A percentile compares a stretch with the other conserved stretches of the same genome.
phyloP scores from a whole-genome alignment of 2,888 invertebrate genomes.

The Scaeva pyrastri region DNA sequence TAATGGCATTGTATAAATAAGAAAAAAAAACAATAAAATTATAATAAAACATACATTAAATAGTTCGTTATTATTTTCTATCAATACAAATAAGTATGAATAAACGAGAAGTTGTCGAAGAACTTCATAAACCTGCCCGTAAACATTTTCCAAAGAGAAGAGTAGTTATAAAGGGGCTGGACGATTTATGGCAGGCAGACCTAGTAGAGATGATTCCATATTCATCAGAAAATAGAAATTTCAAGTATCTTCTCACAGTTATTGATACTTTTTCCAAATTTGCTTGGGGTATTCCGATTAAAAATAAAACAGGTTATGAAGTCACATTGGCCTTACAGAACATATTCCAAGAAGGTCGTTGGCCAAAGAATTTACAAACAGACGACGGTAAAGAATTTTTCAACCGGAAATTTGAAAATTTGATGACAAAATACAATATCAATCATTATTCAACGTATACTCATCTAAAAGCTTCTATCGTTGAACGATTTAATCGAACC shows the following conservation, averaged over 20 bases:
- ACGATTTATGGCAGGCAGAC: too few species aligned
- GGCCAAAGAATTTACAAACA: slow-evolving; percentile 14
- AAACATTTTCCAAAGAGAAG: not conserved
- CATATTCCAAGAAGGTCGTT: not conserved
- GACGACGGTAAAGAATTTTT: slow-evolving; percentile 6
- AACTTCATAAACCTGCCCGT: not conserved
- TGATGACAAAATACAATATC: slow-evolving; percentile 2
- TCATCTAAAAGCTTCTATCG: not conserved
- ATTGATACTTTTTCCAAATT: not conserved
- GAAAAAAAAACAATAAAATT: not conserved
- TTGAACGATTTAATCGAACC: slow-evolving; percentile 10
- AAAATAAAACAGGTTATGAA: not conserved
- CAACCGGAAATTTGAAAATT: not conserved
- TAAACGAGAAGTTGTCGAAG: slow-evolving; percentile 6
- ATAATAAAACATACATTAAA: not conserved
- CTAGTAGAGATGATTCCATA: not conserved
- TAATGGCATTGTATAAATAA: too few species aligned
- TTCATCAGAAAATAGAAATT: slow-evolving; percentile 7
- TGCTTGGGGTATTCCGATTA: not conserved
- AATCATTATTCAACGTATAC: slow-evolving; percentile 3
- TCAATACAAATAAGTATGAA: not conserved
- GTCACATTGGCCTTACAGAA: not conserved
- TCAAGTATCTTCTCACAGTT: not conserved
- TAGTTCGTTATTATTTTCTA: not conserved
- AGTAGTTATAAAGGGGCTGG: not conserved